Percentiles rank a stretch among this genome's conserved stretches.
These are phyloP conservation scores for Corythaeola cristata DNA, from an alignment of 2,113 vertebrate genomes.

Conservation along the genomic window DNA sequence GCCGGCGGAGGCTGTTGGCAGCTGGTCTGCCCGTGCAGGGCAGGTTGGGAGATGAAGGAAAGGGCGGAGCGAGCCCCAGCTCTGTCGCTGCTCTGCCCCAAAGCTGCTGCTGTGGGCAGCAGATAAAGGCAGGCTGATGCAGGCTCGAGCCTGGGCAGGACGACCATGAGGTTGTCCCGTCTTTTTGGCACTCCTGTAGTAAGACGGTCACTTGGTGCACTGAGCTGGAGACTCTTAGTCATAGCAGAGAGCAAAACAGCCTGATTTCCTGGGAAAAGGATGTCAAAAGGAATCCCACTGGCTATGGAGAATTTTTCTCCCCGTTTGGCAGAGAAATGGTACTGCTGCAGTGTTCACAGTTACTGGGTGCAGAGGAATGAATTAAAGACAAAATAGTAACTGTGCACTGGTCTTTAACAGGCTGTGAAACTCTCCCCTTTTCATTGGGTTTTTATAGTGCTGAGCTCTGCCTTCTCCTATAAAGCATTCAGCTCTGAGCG, in stretches of 20 bases:
- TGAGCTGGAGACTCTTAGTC: neutral
- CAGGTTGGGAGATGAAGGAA: neutral
- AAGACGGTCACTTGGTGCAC: fast-evolving
- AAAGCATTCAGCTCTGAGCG: neutral
- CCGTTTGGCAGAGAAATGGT: neutral
- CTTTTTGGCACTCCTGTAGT: neutral
- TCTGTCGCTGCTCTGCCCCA: neutral
- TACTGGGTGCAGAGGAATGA: neutral
- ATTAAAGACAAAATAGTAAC: neutral
- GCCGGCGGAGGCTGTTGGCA: neutral
- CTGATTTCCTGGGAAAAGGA: neutral
- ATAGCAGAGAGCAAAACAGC: neutral
- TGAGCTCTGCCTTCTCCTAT: neutral
- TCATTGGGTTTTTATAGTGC: neutral
- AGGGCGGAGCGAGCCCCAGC: neutral
- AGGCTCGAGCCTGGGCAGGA: neutral
- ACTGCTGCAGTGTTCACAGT: neutral
- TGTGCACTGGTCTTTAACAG: neutral
- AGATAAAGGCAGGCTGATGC: neutral
- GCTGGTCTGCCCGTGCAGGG: neutral
- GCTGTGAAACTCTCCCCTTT: neutral
- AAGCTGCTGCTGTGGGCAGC: neutral
- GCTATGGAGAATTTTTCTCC: neutral
- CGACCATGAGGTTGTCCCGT: too few relatives aligned
- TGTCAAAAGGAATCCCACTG: neutral